A percentile compares a stretch with the other conserved stretches of the same genome.
phyloP scores from a whole-genome alignment of 2,888 invertebrate genomes.

The Caenorhabditis sp. region DNA sequence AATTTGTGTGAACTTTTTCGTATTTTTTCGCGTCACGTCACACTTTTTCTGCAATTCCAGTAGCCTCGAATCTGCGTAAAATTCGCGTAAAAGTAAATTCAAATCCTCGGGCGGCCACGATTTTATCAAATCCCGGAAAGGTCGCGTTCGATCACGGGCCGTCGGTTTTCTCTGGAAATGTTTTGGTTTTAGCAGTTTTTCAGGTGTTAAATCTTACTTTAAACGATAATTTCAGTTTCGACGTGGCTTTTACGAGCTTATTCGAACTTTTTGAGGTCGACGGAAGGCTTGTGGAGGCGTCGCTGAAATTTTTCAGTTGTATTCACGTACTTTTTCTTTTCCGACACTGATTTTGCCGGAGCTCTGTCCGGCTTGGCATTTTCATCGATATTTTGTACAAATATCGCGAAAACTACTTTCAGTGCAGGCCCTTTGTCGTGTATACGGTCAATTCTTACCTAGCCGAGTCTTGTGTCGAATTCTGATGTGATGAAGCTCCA shows the following conservation, averaged over 20 bases:
- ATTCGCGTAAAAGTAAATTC: conserved; percentile 42
- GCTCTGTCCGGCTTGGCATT: too few species aligned
- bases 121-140: conserved; percentile 59
- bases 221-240: conserved; percentile 46
- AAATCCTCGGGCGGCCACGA: conserved; percentile 59
- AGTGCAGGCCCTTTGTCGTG: too few species aligned
- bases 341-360: too few species aligned
- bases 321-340: too few species aligned
- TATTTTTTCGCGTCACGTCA: conserved; percentile 38
- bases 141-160: conserved; percentile 20
- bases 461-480: neutral
- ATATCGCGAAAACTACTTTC: too few species aligned
- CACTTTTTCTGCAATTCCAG: conserved; percentile 35
- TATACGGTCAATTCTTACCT: conserved; percentile 6
- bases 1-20: too few species aligned
- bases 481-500: neutral
- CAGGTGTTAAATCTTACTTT: conserved; percentile 37
- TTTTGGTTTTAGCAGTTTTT: neutral
- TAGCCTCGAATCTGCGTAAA: conserved; percentile 51
- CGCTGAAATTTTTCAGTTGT: neutral
- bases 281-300: conserved; percentile 1
- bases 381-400: too few species aligned
- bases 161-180: conserved; percentile 39
- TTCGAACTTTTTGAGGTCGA: conserved; percentile 8
- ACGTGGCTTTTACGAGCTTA: too few species aligned